phyloP scores from a whole-genome alignment of 1,140 invertebrate species.

The Manduca sexta region DNA sequence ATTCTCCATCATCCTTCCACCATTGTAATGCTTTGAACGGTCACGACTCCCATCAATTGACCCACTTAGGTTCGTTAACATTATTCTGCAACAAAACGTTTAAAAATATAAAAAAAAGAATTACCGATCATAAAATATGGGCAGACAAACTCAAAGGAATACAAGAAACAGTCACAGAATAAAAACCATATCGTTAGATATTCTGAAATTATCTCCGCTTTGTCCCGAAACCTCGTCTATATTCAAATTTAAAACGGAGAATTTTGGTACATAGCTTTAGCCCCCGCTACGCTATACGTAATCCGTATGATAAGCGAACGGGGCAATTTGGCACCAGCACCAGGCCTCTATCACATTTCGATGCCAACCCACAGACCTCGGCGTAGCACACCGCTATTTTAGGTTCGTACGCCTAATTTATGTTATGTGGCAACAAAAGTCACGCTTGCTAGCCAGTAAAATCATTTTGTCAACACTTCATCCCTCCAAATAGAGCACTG shows the following conservation, averaged over 20 bases:
- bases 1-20: too few species aligned
- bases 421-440: constrained; percentile 20
- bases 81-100: too few species aligned
- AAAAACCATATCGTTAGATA: background rate
- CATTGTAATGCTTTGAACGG: too few species aligned
- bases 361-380: constrained; percentile 39
- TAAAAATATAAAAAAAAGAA: too few species aligned
- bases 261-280: background rate
- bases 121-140: too few species aligned
- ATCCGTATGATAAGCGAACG: constrained; percentile 62
- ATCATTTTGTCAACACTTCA: background rate
- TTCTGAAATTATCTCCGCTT: constrained; percentile 4
- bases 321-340: constrained; percentile 59
- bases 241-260: constrained; percentile 14
- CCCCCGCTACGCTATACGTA: constrained; percentile 20
- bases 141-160: too few species aligned
- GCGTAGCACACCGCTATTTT: constrained; percentile 41
- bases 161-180: background rate
- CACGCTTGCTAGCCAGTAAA: background rate
- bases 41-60: too few species aligned
- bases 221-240: constrained; percentile 13
- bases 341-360: constrained; percentile 40
- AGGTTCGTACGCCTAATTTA: constrained; percentile 49
- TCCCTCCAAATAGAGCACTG: too few species aligned
- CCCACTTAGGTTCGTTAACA: too few species aligned